Evolutionary conservation across 2,797 vertebrate species (phyloP), one percentile per base, ranked within the genome.

Genomic region (Cetoscarus ocellatus): DNA sequence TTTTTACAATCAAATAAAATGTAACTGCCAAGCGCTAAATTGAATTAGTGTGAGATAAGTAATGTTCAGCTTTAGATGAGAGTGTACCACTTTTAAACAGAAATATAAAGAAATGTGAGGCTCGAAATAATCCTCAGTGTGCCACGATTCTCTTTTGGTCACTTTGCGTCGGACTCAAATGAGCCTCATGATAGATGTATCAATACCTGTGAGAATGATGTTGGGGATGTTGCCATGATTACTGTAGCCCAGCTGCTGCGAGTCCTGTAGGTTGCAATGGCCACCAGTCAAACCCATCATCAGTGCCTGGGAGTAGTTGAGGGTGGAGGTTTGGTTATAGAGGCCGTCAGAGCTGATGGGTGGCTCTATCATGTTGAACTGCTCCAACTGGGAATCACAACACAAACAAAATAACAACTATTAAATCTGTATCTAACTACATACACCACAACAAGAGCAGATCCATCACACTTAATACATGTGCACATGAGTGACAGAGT

Each of bases 361-460:
- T 1, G 83, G 96, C 80, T 98, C 96, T 7, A 98, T 94, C 96
- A 98, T 98, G 79, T 97, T 98, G 93, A 98, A 98, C 91, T 98
- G 96, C 86, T 97, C 97, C 77, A 98, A 92, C 97, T 98, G 92
- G 19, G 10, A 52, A 67, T 58, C 17, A 69, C 39, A 77, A 63
- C 47, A 80, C 48, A 71, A 17, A 13, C 74, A 19, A 50, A 0
- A 43, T 40, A 12, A 72, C 6, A 64, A 17, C 5, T 1, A 35
- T 1, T 4, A 10, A 18, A 2, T 17, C 34, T 19, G 8, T 6
- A 13, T 7, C 7, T 0, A 53, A n/a, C 14, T 17, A 6, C 18
- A 35, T 0, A 17, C 42, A 54, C 8, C 19, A 10, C 62, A 76
- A 36, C 12, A 15, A 47, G 10, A 59, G 38, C 18, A 54, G 40